These are phyloP conservation scores for Scaptomyza hsui DNA, from an alignment of 1,140 invertebrate species.

Conservation along the genomic window DNA sequence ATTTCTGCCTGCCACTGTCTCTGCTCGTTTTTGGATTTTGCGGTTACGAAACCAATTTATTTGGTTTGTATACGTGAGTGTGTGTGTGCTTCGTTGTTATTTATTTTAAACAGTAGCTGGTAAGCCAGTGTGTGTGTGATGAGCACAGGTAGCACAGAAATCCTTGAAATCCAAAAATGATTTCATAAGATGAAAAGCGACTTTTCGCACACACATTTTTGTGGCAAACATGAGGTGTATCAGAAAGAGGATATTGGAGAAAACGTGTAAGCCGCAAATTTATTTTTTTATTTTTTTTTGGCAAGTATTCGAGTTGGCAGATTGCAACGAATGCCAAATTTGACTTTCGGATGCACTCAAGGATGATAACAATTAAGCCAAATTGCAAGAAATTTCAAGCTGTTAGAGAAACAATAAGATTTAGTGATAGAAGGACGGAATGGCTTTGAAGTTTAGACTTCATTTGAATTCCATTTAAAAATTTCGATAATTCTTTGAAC, in stretches of 20 bases:
- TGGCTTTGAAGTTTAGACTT: too few species aligned
- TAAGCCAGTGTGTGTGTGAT: slow-evolving; percentile 25
- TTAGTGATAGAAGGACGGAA: too few species aligned
- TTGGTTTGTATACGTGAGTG: slow-evolving; percentile 45
- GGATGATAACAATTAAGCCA: slow-evolving; percentile 50
- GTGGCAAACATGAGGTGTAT: slow-evolving; percentile 7
- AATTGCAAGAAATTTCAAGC: slow-evolving; percentile 25
- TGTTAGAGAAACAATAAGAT: background rate
- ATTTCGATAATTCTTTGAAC: slow-evolving; percentile 18
- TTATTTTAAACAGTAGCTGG: slow-evolving; percentile 77
- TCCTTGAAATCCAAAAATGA: slow-evolving; percentile 68
- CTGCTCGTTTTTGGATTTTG: slow-evolving; percentile 71
- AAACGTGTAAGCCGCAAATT: slow-evolving; percentile 35
- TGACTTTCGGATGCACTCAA: slow-evolving; percentile 26
- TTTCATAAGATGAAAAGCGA: slow-evolving; percentile 78
- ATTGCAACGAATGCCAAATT: slow-evolving; percentile 45
- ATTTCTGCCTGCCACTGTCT: slow-evolving; percentile 22
- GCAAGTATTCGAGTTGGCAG: slow-evolving; percentile 52
- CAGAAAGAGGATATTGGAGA: background rate
- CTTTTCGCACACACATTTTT: slow-evolving; percentile 62
- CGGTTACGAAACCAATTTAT: slow-evolving; percentile 84
- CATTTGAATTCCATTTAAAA: too few species aligned
- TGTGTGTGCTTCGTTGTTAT: slow-evolving; percentile 59
- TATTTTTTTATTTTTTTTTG: slow-evolving; percentile 32
- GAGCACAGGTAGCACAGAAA: slow-evolving; percentile 42